Evolutionary conservation across 2,113 vertebrate species (phyloP).

Genomic region (Lampris incognitus): DNA sequence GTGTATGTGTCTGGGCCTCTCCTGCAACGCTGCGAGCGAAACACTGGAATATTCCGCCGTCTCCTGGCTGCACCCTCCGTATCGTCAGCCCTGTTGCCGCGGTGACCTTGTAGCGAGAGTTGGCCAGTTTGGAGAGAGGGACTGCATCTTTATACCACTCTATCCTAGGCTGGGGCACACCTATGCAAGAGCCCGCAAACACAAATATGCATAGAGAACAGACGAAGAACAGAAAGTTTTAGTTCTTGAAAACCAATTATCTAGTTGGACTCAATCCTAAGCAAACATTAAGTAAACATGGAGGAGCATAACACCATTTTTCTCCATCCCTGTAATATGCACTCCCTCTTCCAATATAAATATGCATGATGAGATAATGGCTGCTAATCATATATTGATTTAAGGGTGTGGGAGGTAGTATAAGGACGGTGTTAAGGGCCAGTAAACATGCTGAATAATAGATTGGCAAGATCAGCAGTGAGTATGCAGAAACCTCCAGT

Average conservation of each 20-base stretch:
- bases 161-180: conserved; percentile 87
- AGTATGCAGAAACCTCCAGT: conserved; percentile 37
- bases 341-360: conserved; percentile 55
- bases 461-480: conserved; percentile 36
- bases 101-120: conserved; percentile 88
- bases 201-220: conserved; percentile 8
- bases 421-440: conserved; percentile 61
- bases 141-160: conserved; percentile 93
- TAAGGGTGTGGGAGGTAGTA: conserved; percentile 52
- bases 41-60: conserved; percentile 95
- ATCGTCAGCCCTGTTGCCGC: conserved; percentile 85
- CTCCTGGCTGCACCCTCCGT: conserved; percentile 84
- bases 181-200: conserved; percentile 66
- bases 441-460: conserved; percentile 74
- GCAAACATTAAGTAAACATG: conserved; percentile 29
- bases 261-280: conserved; percentile 42
- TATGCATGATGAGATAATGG: conserved; percentile 71
- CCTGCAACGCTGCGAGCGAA: conserved; percentile 89
- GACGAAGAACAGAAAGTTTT: background rate
- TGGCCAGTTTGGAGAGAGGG: conserved; percentile 84
- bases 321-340: conserved; percentile 31
- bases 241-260: conserved; percentile 30
- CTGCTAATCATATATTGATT: conserved; percentile 79
- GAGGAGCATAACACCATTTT: conserved; percentile 15
- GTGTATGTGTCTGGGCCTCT: conserved; percentile 87